Evolutionary conservation across 92 coral and sea anemone genomes (phyloP), one percentile per base, ranked within the genome.

Genomic region (Palythoa grandiflora): DNA sequence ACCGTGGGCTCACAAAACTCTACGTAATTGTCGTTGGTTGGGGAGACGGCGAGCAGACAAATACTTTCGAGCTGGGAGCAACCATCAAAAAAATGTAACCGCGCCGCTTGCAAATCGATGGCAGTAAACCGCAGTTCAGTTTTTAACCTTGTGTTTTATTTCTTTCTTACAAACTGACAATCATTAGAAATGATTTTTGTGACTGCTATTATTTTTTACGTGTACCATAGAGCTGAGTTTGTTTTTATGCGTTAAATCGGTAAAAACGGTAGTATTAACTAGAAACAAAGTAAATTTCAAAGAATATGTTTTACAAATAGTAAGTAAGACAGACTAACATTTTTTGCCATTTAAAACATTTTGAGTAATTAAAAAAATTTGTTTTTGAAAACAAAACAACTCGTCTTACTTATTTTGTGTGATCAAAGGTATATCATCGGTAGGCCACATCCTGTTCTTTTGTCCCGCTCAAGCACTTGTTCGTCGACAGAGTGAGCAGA

Each of bases 1-100:
- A 87, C 59, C 87, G 92, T 35, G 68, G 71, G 28, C 91, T 91
- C 78, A 91, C 88, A 36, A 92, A 87, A 50, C 68, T 93, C 47
- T 90, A 89, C 50, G 92, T 93, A 71, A 54, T 92, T 5, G 91
- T 93, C 3, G 91, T 91, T 47, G 96, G 96, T 6, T 93, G 94
- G 94, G 96, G 96, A 8, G 96, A 93, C 83, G 94, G 96, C 7
- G 73, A 54, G 70, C 94, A 93, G 80, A 89, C 89, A 2, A 93
- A 93, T 91, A 86, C 92, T 52, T 93, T 89, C 48, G 75, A 78
- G 19, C 90, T 93, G 16, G 96, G 96, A 40, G 96, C 96, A 28
- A 93, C 85, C 73, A 76, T 91, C 57, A 77, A 44, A 12, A 92
- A 92, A 59, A 48, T 12, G 52, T 16, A 68, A 54, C 76, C 76